Conservation (phyloP, 2,113 vertebrate genomes). For the Struthio camelus region DNA sequence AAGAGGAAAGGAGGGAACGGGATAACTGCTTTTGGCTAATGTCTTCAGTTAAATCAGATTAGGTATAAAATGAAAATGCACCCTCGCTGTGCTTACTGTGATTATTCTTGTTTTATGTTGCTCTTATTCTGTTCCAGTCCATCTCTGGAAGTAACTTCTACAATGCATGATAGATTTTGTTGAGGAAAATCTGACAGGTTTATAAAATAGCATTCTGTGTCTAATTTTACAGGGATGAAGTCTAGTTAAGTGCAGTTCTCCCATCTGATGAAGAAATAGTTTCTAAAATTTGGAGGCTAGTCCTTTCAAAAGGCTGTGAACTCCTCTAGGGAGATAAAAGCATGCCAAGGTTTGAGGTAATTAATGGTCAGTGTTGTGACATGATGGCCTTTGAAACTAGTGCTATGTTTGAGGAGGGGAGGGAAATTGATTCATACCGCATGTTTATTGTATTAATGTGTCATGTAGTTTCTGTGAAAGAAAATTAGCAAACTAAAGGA, state of each 20-base stretch:
- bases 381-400: neutral
- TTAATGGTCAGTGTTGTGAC: neutral
- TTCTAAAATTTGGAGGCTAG: neutral
- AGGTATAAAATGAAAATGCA: neutral
- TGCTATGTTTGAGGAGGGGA: neutral
- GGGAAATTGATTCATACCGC: neutral
- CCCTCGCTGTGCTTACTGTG: neutral
- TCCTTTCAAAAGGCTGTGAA: neutral
- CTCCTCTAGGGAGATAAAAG: neutral
- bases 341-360: neutral
- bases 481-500: neutral
- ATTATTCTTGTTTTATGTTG: neutral
- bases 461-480: neutral
- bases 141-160: neutral
- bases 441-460: neutral
- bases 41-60: neutral
- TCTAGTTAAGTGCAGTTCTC: neutral
- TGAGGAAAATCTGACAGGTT: fast-evolving
- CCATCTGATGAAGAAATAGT: neutral
- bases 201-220: neutral
- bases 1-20: neutral
- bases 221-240: neutral
- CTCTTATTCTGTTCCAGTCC: neutral
- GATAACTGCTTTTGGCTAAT: neutral
- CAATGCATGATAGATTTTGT: neutral